Conservation (phyloP, 2,113 vertebrate species). For the Cottus gobio region DNA sequence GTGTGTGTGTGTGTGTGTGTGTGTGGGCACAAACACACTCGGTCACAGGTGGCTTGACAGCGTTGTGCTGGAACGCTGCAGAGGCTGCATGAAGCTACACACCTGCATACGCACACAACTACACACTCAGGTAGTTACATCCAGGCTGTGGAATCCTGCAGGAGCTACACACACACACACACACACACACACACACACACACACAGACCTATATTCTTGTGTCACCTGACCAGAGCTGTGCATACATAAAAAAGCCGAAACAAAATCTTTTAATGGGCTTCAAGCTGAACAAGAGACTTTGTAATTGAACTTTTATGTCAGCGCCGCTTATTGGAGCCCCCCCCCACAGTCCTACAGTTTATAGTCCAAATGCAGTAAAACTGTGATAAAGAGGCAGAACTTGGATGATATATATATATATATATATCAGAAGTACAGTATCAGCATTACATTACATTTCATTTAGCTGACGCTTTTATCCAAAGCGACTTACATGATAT, state of each 20-base stretch:
- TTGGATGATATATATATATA: not conserved
- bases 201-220: not conserved
- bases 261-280: not conserved
- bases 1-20: no score
- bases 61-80: not conserved
- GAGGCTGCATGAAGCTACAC: not conserved
- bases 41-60: not conserved
- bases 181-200: not conserved
- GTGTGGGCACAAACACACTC: not conserved
- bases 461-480: no score
- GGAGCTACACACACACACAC: not conserved
- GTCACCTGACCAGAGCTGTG: not conserved
- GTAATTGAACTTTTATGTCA: constrained; percentile 6
- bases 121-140: not conserved
- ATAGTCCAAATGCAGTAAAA: not conserved
- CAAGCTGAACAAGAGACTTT: constrained; percentile 2
- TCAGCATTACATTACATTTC: no score
- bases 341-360: not conserved
- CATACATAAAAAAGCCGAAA: not conserved
- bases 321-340: not conserved
- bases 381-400: not conserved
- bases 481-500: no score
- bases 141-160: not conserved
- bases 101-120: not conserved
- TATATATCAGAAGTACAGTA: no score